phyloP scores from a whole-genome alignment of 2,888 invertebrate species.

The Drosophila subsilvestris region DNA sequence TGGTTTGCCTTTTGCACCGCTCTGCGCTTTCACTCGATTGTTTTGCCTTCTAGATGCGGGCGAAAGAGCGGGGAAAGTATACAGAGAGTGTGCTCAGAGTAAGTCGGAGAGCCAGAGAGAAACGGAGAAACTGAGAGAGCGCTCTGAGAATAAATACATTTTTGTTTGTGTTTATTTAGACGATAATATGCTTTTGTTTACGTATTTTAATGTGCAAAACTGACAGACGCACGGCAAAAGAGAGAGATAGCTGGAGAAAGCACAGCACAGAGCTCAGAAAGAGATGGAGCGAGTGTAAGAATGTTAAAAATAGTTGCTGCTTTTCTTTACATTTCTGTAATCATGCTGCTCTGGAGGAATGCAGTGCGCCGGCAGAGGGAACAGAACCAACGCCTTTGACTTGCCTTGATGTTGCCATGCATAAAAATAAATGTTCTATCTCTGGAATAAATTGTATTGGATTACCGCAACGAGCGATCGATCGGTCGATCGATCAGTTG shows the following conservation, averaged over 20 bases:
- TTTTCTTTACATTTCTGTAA: constrained; percentile 35
- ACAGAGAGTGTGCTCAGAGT: neutral
- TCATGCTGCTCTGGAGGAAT: constrained; percentile 54
- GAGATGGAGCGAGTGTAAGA: constrained; percentile 5
- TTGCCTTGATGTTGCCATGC: constrained; percentile 27
- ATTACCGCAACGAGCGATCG: constrained; percentile 22
- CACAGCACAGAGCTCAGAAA: neutral
- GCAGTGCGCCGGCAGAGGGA: constrained; percentile 36
- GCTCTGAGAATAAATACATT: constrained; percentile 46
- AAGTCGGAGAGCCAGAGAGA: constrained; percentile 12
- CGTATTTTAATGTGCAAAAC: constrained; percentile 71
- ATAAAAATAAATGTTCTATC: constrained; percentile 31
- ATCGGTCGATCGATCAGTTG: constrained; percentile 14
- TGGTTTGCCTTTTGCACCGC: constrained; percentile 17
- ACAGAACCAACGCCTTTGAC: constrained; percentile 32
- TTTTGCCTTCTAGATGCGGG: constrained; percentile 62
- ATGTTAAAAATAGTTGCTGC: constrained; percentile 62
- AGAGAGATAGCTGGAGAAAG: constrained; percentile 2
- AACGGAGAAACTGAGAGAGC: constrained; percentile 2
- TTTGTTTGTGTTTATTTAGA: constrained; percentile 69
- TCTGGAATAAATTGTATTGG: constrained; percentile 30
- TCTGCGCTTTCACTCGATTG: constrained; percentile 73
- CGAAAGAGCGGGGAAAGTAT: constrained; percentile 54
- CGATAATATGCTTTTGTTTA: constrained; percentile 67
- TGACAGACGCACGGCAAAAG: constrained; percentile 36